phyloP scores from a whole-genome alignment of 2,888 invertebrate genomes.

The Pachymerium ferrugineum region DNA sequence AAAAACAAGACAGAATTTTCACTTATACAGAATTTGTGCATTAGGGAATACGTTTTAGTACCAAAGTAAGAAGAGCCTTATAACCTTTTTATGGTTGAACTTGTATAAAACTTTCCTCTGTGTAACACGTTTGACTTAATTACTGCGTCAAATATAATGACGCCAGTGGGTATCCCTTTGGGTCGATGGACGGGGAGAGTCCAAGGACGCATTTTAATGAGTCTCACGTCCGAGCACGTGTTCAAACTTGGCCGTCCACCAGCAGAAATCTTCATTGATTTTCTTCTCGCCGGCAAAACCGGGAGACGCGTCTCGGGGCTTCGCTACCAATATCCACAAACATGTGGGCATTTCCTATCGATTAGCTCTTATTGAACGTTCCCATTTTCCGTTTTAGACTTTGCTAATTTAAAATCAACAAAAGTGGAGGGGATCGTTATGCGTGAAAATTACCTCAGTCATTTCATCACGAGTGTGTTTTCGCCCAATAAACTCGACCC shows the following conservation, averaged over 20 bases:
- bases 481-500: not conserved
- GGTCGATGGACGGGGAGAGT: not conserved
- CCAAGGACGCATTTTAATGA: not conserved
- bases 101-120: not conserved
- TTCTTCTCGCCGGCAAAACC: not conserved
- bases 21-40: too few species aligned
- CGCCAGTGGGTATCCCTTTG: not conserved
- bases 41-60: too few species aligned
- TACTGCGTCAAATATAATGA: not conserved
- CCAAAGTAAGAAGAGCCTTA: too few species aligned
- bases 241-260: not conserved
- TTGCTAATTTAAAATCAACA: conserved; percentile 13
- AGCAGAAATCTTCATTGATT: not conserved
- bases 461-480: too few species aligned
- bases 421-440: not conserved
- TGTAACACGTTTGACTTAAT: not conserved
- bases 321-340: conserved; percentile 3
- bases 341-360: conserved; percentile 13
- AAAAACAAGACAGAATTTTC: too few species aligned
- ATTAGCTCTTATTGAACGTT: not conserved
- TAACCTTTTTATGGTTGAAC: too few species aligned
- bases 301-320: not conserved
- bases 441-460: not conserved
- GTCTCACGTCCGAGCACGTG: not conserved
- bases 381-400: too few species aligned